phyloP scores from a whole-genome alignment of 1,140 invertebrate species.

The Sesamia nonagrioides region DNA sequence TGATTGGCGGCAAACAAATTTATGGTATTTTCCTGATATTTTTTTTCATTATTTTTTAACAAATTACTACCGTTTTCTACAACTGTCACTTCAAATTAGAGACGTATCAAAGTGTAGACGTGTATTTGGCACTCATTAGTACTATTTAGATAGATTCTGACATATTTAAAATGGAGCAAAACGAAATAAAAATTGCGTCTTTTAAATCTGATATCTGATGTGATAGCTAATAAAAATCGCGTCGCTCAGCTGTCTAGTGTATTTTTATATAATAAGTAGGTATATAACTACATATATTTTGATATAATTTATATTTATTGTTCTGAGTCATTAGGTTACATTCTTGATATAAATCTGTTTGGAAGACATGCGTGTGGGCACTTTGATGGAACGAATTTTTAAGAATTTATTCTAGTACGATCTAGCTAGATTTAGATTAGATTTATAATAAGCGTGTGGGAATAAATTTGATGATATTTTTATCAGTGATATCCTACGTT shows the following conservation, averaged over 20 bases:
- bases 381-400: not conserved
- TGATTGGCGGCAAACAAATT: no score
- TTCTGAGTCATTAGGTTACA: slow-evolving; percentile 2
- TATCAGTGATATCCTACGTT: no score
- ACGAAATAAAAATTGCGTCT: not conserved
- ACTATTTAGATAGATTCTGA: not conserved
- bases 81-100: no score
- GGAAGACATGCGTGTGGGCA: not conserved
- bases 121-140: no score
- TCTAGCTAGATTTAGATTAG: not conserved
- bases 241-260: slow-evolving; percentile 7
- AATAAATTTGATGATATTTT: no score
- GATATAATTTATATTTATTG: not conserved
- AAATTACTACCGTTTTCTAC: no score
- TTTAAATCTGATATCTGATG: not conserved
- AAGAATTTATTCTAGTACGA: not conserved
- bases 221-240: not conserved
- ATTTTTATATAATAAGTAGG: not conserved
- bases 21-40: no score
- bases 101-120: no score
- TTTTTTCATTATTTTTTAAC: no score
- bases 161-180: not conserved
- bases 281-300: slow-evolving; percentile 9
- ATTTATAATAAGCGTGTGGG: no score
- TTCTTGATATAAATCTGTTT: not conserved